Percentiles rank a stretch among this genome's conserved stretches.
These are phyloP conservation scores for Leptopilina clavipes DNA, from an alignment of 1,140 invertebrate species.

Conservation along the genomic window DNA sequence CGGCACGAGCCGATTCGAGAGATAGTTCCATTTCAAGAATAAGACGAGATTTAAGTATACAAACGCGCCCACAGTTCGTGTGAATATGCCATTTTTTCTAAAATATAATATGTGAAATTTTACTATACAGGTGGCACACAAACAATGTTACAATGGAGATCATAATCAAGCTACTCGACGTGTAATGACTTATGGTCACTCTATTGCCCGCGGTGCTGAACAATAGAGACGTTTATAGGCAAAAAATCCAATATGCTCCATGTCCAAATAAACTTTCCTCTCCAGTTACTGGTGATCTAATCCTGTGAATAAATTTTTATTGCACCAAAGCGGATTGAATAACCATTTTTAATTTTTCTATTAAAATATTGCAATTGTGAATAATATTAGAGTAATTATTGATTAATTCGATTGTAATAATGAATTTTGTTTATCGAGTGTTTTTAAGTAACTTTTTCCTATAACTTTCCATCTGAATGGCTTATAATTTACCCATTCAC, in stretches of 20 bases:
- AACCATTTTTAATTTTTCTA: too few species aligned
- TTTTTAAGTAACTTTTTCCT: too few species aligned
- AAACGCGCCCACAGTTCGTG: conserved; percentile 13
- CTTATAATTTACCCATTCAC: too few species aligned
- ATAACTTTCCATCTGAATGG: too few species aligned
- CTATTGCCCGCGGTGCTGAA: conserved; percentile 57
- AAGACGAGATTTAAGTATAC: conserved; percentile 12
- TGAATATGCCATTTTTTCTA: conserved; percentile 27
- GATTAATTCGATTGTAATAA: too few species aligned
- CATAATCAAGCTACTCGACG: conserved; percentile 65
- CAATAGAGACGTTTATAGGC: conserved; percentile 63
- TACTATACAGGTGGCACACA: conserved; percentile 48
- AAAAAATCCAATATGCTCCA: neutral
- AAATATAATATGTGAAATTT: conserved; percentile 29
- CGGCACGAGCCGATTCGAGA: conserved; percentile 12
- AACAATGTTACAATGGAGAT: conserved; percentile 69
- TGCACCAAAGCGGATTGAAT: too few species aligned
- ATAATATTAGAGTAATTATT: too few species aligned
- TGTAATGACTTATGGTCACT: conserved; percentile 66
- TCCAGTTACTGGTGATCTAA: too few species aligned
- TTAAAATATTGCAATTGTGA: too few species aligned
- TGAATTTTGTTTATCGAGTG: too few species aligned
- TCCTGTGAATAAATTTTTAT: too few species aligned
- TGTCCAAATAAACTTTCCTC: neutral
- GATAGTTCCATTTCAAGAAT: conserved; percentile 1